Evolutionary conservation across 1,140 invertebrate species (phyloP).

Genomic region (Conus ventricosus): DNA sequence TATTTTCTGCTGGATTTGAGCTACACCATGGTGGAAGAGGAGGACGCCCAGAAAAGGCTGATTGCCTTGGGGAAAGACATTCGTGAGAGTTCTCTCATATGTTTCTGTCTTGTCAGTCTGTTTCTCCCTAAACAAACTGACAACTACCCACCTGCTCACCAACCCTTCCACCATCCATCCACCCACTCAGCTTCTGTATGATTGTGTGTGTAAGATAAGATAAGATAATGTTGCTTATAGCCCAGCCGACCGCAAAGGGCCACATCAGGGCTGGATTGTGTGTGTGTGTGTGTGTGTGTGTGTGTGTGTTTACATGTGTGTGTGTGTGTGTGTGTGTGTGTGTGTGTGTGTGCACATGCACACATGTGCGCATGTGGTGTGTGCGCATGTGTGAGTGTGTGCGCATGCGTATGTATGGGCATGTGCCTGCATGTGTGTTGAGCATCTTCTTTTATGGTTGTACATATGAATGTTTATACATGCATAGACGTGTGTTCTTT

Average conservation of each 20-base stretch:
- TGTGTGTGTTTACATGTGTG: background rate
- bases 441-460: background rate
- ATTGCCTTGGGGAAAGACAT: conserved; percentile 84
- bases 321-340: background rate
- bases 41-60: conserved; percentile 78
- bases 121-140: background rate
- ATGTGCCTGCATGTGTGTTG: too few species aligned
- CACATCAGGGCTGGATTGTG: too few species aligned
- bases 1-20: conserved; percentile 98
- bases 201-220: too few species aligned
- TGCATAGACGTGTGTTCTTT: background rate
- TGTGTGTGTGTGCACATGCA: background rate
- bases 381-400: background rate
- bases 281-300: too few species aligned
- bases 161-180: too few species aligned
- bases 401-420: background rate
- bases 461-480: background rate
- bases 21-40: conserved; percentile 91
- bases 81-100: conserved; percentile 78
- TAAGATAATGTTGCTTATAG: too few species aligned
- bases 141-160: too few species aligned
- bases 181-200: too few species aligned
- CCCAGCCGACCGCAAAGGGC: too few species aligned
- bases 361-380: too few species aligned
- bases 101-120: background rate